Percentiles rank a stretch among this genome's conserved stretches.
Evolutionary conservation across 2,113 vertebrate species (phyloP).

Genomic region (Phocoena sinus): DNA sequence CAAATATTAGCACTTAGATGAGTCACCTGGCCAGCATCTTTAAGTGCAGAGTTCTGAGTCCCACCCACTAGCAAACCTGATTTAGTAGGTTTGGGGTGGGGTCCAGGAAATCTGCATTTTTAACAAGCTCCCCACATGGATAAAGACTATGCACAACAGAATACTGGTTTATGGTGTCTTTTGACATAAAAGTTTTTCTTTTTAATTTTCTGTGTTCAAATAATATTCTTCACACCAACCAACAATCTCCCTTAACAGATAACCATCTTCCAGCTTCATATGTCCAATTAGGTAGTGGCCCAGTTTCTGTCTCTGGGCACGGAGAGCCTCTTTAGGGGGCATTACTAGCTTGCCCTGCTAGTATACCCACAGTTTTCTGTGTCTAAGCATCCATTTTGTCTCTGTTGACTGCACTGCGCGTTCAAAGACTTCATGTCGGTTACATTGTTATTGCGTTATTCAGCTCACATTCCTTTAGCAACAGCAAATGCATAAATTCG

Average conservation of each 20-base stretch:
- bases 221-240: not conserved
- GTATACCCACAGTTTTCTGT: not conserved
- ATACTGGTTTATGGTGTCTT: not conserved
- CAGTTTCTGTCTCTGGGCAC: not conserved
- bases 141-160: not conserved
- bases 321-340: not conserved
- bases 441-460: not conserved
- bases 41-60: not conserved
- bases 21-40: not conserved
- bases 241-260: not conserved
- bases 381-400: not conserved
- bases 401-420: not conserved
- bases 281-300: not conserved
- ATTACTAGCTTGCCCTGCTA: not conserved
- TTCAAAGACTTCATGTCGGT: not conserved
- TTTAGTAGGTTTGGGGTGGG: not conserved
- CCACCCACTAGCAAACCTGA: not conserved
- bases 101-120: constrained; percentile 23
- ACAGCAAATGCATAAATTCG: not conserved
- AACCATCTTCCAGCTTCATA: not conserved
- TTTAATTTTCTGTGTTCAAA: not conserved
- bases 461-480: not conserved
- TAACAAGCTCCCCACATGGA: not conserved
- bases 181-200: not conserved
- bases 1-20: not conserved